Evolutionary conservation across 2,888 invertebrate species (phyloP), one percentile per base, ranked within the genome.

Genomic region (Caenorhabditis wallacei): DNA sequence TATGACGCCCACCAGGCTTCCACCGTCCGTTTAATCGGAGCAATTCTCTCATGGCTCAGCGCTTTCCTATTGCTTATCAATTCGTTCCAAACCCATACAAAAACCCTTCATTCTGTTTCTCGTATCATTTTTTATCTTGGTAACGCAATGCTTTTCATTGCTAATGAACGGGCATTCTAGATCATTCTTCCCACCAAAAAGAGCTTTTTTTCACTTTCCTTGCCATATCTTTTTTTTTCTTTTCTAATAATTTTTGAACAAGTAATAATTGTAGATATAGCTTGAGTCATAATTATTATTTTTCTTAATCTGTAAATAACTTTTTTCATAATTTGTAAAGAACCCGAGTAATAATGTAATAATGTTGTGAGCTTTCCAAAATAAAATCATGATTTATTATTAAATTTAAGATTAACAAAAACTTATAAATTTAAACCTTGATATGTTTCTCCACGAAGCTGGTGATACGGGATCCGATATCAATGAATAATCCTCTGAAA

Each of bases 151-250:
- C 63, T 85, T 30, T 85, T 82, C 56, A 72, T 85, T 20, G 80
- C 85, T 0, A 85, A 84, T 22, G 85, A 85, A 20, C 66, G 84
- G 46, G 82, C 83, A 40, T 83, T 83, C 53, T 83, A 66, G 59
- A 13, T 30, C 18, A 24, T 11, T 16, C 18, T 43, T 4, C 16
- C 22, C 22, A 1, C 35, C 8, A 11, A 30, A 30, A 53, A 63
- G 59, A 46, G 46, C 30, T 54, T 22, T 59, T 54, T 13, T 74
- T 74, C 71, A 48, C 70, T 70, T 46, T 51, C 59, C 69, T 76
- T 76, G 69, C 69, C 76, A 76, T 76, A 66, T 75, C 64, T 53
- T 2, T 18, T 10, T 53, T 48, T 75, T 56, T 53, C 7, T 18
- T 10, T 53, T 48, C 1, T 63, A 46, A 63, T 66, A 54, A 54